These are phyloP conservation scores for Eulemur rufifrons DNA, from an alignment of 2,113 vertebrate species.

Conservation along the genomic window DNA sequence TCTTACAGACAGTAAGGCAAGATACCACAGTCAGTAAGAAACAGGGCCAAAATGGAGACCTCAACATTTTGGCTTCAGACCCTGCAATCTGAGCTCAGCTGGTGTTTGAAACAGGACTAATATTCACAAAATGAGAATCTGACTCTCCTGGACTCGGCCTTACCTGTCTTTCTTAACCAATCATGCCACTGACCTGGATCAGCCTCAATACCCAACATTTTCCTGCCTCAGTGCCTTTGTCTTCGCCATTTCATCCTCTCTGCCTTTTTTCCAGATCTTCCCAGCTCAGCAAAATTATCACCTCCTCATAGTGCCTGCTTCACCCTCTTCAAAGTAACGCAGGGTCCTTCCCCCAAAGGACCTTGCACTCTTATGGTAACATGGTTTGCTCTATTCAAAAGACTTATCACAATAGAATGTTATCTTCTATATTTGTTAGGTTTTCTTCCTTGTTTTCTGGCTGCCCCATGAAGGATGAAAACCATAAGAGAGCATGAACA, in stretches of 20 bases:
- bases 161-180: background rate
- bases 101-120: background rate
- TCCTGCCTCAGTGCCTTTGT: background rate
- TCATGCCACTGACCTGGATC: background rate
- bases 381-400: background rate
- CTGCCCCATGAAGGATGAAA: background rate
- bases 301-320: background rate
- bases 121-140: background rate
- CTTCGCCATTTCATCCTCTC: background rate
- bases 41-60: background rate
- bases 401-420: background rate
- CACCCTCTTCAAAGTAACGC: too few relatives aligned
- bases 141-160: background rate
- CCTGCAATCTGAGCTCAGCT: background rate
- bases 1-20: background rate
- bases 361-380: too few relatives aligned
- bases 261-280: background rate
- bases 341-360: too few relatives aligned
- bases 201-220: background rate
- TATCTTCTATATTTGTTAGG: background rate
- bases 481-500: background rate
- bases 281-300: background rate
- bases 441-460: background rate
- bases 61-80: background rate
- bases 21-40: background rate